Base-by-base conservation (phyloP, 2,113 vertebrate genomes). In the Apodemus speciosus region DNA sequence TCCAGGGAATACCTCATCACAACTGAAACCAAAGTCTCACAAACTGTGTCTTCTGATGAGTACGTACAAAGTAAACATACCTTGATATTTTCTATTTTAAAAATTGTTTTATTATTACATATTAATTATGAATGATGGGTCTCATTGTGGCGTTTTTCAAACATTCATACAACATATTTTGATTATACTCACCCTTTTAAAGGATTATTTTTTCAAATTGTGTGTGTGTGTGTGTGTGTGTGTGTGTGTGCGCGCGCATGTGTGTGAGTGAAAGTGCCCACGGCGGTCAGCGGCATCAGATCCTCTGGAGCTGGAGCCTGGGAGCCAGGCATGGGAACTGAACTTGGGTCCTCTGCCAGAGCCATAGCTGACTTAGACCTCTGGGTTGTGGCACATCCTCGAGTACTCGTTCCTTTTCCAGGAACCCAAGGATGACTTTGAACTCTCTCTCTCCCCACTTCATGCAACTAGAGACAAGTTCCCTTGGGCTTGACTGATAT, bases 31-130 rank as follows among this genome's bases (percentile, higher is more conserved):
- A 64, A 91, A 71, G 11, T 76, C 51, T 90, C 32, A 49, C 2
- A 2, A 80, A 76, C 3, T 38, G 25, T 90, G 30, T 89, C 58
- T 88, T 89, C 68, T 32, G 16, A n/a, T 46, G n/a, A 91, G n/a
- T 73, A 27, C n/a, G 16, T 43, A 2, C 51, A 43, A 46, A 46
- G 43, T 46, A 46, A 46, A 75, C 60, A 1, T 14, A 30, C 6
- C 88, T 76, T 85, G 16, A 56, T 64, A 60, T 40, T 94, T 95
- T 85, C 64, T 90, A 40, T 46, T 86, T 87, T 58, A 46, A 68
- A 35, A 68, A 23, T 46, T 30, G 43, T 64, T 46, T 76, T 49
- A 53, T 64, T 46, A 27, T 93, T 89, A 85, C 6, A 8, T 35
- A 66, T 49, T 64, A 68, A 49, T 23, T 68, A n/a, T 51, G 30